Evolutionary conservation across 2,113 vertebrate genomes (phyloP), one percentile per base, ranked within the genome.

Genomic region (Scomber japonicus): DNA sequence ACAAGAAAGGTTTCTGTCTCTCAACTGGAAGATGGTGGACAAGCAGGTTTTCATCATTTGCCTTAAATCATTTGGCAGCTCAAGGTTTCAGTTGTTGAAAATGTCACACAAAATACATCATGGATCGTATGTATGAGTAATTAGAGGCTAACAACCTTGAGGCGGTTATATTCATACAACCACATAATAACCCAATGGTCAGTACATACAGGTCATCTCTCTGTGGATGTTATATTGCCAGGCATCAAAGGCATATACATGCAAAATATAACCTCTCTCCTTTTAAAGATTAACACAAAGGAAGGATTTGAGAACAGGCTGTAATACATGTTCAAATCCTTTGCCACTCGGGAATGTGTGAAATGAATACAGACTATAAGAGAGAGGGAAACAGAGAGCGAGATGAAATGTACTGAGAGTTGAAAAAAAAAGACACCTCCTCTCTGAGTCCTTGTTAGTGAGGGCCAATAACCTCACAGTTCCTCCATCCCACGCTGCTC

Each of bases 291-390:
- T 48, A 57, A 71, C 70, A 85, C 73, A 85, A 90, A 70, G 40
- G 56, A 45, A 75, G 69, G 77, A 83, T 87, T 82, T 81, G 19
- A 75, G 75, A 48, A 55, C 67, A 69, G 83, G 68, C 80, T 82
- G 80, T 87, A 69, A 82, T 80, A 79, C 72, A 72, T 48, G 55
- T 89, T 80, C 60, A 87, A 89, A 92, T 87, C 76, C 81, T 67
- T n/a, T n/a, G 24, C 80, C 84, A 79, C 80, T 78, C 74, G 81
- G 82, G 86, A 75, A 50, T 27, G 13, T 78, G 65, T 48, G 66
- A 78, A 84, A 89, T 66, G 53, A 83, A 86, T 83, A 81, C 53
- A 61, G 46, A 72, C 60, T 69, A 40, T 50, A 3, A 19, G 48
- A 48, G 21, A 16, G 55, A 56, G 21, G 21, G 55, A 67, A 62